Percentiles rank a stretch among this genome's conserved stretches.
Evolutionary conservation across 2,113 vertebrate genomes (phyloP).

Genomic region (Hemiscyllium ocellatum): DNA sequence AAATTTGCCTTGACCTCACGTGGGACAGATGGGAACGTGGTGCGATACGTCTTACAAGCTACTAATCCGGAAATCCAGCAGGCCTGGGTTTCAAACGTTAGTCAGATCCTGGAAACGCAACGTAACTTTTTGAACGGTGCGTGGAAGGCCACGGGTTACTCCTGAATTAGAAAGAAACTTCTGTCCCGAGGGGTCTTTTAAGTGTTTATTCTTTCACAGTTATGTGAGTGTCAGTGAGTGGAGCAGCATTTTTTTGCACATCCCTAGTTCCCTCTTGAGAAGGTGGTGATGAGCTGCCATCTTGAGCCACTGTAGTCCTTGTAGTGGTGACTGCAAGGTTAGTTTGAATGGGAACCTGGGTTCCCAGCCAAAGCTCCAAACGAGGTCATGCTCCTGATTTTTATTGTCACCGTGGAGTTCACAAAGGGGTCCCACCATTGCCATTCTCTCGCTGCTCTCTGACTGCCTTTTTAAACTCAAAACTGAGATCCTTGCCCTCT

Average conservation of each 20-base stretch:
- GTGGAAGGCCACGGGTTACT: not conserved
- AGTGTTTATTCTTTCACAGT: not conserved
- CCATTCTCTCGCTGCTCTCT: not conserved
- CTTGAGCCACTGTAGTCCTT: not conserved
- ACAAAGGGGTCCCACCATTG: not conserved
- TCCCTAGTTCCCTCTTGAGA: not conserved
- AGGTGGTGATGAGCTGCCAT: too few species aligned
- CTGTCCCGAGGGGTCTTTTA: not conserved
- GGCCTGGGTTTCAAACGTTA: conserved; percentile 69
- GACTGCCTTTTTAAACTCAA: not conserved
- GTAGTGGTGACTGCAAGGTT: not conserved
- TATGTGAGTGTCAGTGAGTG: not conserved
- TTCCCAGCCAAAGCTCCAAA: not conserved
- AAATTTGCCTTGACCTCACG: conserved; percentile 72
- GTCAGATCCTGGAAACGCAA: conserved; percentile 77
- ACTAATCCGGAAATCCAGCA: conserved; percentile 56
- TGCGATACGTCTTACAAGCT: conserved; percentile 66
- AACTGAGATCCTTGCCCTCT: not conserved
- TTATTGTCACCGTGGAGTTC: not conserved
- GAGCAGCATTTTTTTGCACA: not conserved
- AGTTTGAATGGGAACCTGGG: not conserved
- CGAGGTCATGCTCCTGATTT: not conserved
- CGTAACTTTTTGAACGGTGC: conserved; percentile 83
- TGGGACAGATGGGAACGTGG: conserved; percentile 61
- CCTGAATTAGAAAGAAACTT: not conserved